Percentiles rank a stretch among this genome's conserved stretches.
Evolutionary conservation across 2,888 invertebrate species (phyloP).

Genomic region (Drosophila multiciliata): DNA sequence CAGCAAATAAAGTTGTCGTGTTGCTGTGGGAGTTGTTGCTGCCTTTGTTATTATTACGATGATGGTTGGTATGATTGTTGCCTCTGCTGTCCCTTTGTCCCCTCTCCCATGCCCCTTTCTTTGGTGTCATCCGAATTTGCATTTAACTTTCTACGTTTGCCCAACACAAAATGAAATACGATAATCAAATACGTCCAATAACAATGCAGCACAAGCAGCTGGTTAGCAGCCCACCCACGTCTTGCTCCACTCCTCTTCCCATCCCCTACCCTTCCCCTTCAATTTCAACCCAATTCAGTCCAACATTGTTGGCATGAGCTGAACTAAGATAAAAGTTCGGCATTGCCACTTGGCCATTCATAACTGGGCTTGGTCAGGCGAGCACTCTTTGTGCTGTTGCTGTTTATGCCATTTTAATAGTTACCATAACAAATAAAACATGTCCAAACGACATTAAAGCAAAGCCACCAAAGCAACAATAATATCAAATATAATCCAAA

Average conservation of each 20-base stretch:
- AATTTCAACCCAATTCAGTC: background rate
- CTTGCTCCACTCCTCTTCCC: background rate
- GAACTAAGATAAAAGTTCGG: slow-evolving; percentile 70
- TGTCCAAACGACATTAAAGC: slow-evolving; percentile 47
- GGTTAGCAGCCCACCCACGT: background rate
- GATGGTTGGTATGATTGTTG: slow-evolving; percentile 74
- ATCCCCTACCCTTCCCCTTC: background rate
- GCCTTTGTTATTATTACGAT: slow-evolving; percentile 63
- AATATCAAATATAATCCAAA: slow-evolving; percentile 9
- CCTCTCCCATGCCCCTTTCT: no score
- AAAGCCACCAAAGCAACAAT: slow-evolving; percentile 35
- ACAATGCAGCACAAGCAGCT: slow-evolving; percentile 56
- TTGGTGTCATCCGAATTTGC: slow-evolving; percentile 77
- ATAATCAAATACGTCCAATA: slow-evolving; percentile 77
- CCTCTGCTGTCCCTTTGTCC: slow-evolving; percentile 26
- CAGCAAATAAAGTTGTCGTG: slow-evolving; percentile 66
- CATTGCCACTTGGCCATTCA: slow-evolving; percentile 58
- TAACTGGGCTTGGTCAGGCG: slow-evolving; percentile 11
- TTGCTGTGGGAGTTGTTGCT: slow-evolving; percentile 39
- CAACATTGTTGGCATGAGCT: slow-evolving; percentile 27
- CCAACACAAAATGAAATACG: slow-evolving; percentile 79
- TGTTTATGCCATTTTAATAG: slow-evolving; percentile 78
- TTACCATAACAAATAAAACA: slow-evolving; percentile 74
- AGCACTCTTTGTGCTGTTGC: slow-evolving; percentile 37
- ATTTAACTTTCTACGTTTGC: slow-evolving; percentile 76